Percentiles rank a stretch among this genome's conserved stretches.
Evolutionary conservation across 2,113 vertebrate species (phyloP).

Genomic region (Mystacornis crossleyi): DNA sequence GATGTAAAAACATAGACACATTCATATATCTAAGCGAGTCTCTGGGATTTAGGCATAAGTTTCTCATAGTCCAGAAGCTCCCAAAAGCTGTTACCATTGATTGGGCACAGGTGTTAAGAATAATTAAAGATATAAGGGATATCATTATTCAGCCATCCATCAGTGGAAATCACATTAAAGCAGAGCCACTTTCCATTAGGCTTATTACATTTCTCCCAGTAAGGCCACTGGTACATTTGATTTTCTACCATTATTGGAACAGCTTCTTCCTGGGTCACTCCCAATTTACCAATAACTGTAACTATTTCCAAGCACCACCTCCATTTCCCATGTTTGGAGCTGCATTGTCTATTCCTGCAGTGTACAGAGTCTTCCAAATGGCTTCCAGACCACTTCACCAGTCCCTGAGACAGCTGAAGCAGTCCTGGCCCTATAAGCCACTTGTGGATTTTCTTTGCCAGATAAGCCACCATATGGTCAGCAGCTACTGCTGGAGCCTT

Average conservation of each 20-base stretch:
- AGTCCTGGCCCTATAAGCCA: not conserved
- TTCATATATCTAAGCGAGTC: not conserved
- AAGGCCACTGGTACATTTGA: slow-evolving; percentile 2
- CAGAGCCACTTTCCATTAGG: slow-evolving; percentile 18
- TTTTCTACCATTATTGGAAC: not conserved
- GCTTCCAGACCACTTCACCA: not conserved
- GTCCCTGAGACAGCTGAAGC: not conserved
- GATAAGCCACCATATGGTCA: not conserved
- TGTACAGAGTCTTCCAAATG: not conserved
- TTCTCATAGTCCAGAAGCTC: not conserved
- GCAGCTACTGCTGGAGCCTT: not conserved
- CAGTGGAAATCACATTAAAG: slow-evolving; percentile 32
- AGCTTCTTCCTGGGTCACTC: not conserved
- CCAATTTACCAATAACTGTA: not conserved
- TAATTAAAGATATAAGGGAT: not conserved
- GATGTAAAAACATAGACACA: not conserved
- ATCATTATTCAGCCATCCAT: not conserved
- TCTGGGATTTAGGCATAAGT: not conserved
- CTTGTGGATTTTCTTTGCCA: not conserved
- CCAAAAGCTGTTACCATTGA: slow-evolving; percentile 13
- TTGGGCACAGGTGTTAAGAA: slow-evolving; percentile 14
- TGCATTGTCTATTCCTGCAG: not conserved
- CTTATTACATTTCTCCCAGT: slow-evolving; percentile 32
- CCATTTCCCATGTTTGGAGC: not conserved
- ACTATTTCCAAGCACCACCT: not conserved